phyloP scores from a whole-genome alignment of 1,140 invertebrate genomes.

The Chelonus insularis region DNA sequence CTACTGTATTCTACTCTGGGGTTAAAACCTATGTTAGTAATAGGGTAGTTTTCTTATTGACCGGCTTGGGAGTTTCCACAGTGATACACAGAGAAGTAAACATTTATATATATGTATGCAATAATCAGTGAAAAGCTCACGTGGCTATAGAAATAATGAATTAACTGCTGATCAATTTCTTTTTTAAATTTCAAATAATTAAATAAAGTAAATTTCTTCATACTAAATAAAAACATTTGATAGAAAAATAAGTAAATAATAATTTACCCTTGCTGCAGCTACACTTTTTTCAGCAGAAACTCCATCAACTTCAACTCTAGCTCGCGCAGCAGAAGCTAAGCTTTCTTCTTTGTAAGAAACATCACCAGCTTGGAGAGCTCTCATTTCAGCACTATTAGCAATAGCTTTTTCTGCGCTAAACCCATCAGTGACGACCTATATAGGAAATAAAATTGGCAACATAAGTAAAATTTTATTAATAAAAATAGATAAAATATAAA shows the following conservation, averaged over 20 bases:
- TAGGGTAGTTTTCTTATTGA: too few species aligned
- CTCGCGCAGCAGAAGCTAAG: conserved; percentile 63
- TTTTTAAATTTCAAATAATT: background rate
- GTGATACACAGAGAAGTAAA: too few species aligned
- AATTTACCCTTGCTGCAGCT: conserved; percentile 70
- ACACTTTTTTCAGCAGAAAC: conserved; percentile 76
- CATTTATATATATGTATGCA: too few species aligned
- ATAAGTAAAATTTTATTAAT: background rate
- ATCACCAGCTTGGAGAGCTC: conserved; percentile 77
- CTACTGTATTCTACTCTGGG: too few species aligned
- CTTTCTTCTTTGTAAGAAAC: conserved; percentile 77
- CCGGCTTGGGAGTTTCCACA: too few species aligned
- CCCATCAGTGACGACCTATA: conserved; percentile 74
- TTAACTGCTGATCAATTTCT: too few species aligned
- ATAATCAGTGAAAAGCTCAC: too few species aligned
- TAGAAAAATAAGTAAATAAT: conserved; percentile 5
- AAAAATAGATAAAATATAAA: too few species aligned
- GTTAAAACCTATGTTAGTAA: too few species aligned
- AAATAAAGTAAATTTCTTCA: background rate
- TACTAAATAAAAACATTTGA: background rate
- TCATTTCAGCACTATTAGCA: conserved; percentile 78
- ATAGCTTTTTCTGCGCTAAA: conserved; percentile 78
- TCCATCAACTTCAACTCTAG: conserved; percentile 73
- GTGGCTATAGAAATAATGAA: too few species aligned
- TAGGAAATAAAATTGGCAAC: background rate